Base-by-base conservation (phyloP, 1,140 invertebrate species). In the Scaptodrosophila lebanonensis region DNA sequence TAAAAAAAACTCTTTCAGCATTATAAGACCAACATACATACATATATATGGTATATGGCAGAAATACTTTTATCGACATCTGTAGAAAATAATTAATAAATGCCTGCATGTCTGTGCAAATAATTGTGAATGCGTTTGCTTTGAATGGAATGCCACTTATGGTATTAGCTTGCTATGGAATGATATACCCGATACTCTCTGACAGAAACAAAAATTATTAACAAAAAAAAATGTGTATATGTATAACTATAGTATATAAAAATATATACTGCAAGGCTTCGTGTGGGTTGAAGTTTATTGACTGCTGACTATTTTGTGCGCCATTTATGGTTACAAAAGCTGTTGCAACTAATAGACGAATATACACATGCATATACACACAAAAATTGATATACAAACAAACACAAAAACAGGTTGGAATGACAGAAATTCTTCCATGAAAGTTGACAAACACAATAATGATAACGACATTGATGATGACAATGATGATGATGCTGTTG, bases 241-340 rank as follows among this genome's bases (percentile, higher is more conserved):
- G 42, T 29, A 50, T 47, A 63, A 50, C 39, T 47, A 27, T 35
- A 65, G 54, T 22, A 47, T 30, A 40, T 54, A 11, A 30, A 65
- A 40, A 42, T 52, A 33, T 36, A 33, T 48, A 39, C 9, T 43
- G 36, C 22, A 33, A 51, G 16, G 30, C 13, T 27, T 44, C 42
- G 60, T 82, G 73, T 79, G 73, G 73, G 75, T 53, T 39, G 48
- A 54, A 45, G 69, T 77, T 77, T 77, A 70, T 77, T 76, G 72
- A 77, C 72, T 77, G 32, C n/a, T 11, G 44, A 32, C 30, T 33
- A 16, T 53, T 16, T n/a, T 65, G 36, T 44, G 22, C n/a, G 32
- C 75, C 73, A 69, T 79, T 73, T 79, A 73, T 69, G 73, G 73
- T 25, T 20, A 69, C 22, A 47, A 58, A 62, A 79, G 68, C 56